Evolutionary conservation across 2,113 vertebrate species (phyloP), one percentile per base, ranked within the genome.

Genomic region (Stigmatopora argus): DNA sequence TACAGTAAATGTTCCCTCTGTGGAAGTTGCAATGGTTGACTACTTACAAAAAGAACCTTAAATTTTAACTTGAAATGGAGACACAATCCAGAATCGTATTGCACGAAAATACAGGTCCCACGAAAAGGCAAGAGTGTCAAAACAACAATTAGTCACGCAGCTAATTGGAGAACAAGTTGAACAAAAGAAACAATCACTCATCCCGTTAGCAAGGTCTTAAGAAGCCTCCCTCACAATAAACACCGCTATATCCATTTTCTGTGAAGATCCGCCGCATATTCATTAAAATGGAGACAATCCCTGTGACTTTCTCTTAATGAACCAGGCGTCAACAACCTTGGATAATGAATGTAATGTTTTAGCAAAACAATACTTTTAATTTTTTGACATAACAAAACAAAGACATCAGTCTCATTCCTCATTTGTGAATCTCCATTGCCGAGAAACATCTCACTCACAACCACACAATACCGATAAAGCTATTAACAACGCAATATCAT

Each of bases 151-250:
- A 82, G 45, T 74, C 66, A 64, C 73, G 11, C 48, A 15, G 64
- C 59, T 79, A 75, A 83, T 81, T 68, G 66, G 67, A 62, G 56
- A n/a, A 35, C 58, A 72, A 66, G 60, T 56, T 63, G 23, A 72
- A 66, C 63, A 78, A 71, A 72, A 38, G 67, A 78, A 65, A 67
- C 58, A 45, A 82, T 81, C 53, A 75, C 47, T 76, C 62, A 48
- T 18, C 23, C 49, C 69, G 64, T 82, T 66, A 79, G 60, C 52
- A 57, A 49, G 44, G 65, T 71, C 70, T 69, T 59, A 70, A 19
- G 58, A 19, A 19, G 58, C 7, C 59, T 12, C 59, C 41, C 59
- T 15, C n/a, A 12, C 41, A 15, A 21, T 56, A 15, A 8, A 23
- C 23, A 13, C 53, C 14, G 13, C 23, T 56, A 6, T 14, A 31